These are phyloP conservation scores for Pelodiscus sinensis DNA, from an alignment of 2,113 vertebrate species.

Conservation along the genomic window DNA sequence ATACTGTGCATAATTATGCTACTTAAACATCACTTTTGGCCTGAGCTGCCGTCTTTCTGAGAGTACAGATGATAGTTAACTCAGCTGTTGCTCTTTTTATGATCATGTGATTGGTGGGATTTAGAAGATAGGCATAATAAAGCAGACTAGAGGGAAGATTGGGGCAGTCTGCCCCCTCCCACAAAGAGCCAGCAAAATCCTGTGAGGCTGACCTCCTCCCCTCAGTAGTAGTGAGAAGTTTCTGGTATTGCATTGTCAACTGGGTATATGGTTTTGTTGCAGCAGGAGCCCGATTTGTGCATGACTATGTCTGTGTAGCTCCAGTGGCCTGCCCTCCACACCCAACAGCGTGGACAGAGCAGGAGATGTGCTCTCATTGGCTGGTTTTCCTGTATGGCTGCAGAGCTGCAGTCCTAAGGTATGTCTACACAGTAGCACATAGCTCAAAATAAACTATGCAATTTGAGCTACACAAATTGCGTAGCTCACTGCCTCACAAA, in stretches of 20 bases:
- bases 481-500: no score
- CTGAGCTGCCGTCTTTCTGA: no score
- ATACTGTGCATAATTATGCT: no score
- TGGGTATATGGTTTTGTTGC: neutral
- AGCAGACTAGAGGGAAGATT: neutral
- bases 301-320: neutral
- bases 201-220: neutral
- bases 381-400: accelerated
- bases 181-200: neutral
- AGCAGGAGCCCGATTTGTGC: neutral
- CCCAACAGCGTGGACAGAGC: neutral
- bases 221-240: neutral
- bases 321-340: neutral
- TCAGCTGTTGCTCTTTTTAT: no score
- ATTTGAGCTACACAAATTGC: no score
- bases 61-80: no score
- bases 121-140: no score
- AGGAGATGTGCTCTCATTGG: accelerated
- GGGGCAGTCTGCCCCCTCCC: neutral
- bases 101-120: no score
- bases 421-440: no score
- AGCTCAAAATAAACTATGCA: no score
- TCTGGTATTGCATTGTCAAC: accelerated
- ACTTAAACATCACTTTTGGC: no score
- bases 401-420: accelerated